These are phyloP conservation scores for Larimichthys crocea DNA, from an alignment of 2,113 vertebrate species.

Conservation along the genomic window DNA sequence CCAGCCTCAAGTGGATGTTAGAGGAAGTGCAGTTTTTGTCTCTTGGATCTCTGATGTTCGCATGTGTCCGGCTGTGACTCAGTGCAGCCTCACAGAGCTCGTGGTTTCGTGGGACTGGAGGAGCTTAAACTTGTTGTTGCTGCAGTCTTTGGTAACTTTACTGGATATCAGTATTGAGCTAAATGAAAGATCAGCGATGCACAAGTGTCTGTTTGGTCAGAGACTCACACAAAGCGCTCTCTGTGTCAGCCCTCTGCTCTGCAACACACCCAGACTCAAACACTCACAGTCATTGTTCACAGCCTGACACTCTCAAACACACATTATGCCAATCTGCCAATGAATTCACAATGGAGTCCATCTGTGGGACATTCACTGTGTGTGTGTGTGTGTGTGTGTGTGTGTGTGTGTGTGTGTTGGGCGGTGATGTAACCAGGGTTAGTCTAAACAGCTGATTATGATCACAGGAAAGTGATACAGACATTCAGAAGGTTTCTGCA, in stretches of 20 bases:
- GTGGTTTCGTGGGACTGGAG: neutral
- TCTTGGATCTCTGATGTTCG: too few relatives aligned
- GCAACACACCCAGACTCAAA: constrained; percentile 18
- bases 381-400: neutral
- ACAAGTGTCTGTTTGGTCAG: constrained; percentile 14
- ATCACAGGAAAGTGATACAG: constrained; percentile 43
- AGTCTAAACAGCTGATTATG: constrained; percentile 63
- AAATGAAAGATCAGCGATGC: neutral
- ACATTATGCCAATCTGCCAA: constrained; percentile 43
- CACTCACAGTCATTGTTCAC: constrained; percentile 55
- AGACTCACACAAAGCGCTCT: constrained; percentile 30
- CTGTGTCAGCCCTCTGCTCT: constrained; percentile 27
- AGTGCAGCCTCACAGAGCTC: too few relatives aligned
- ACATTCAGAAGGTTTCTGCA: constrained; percentile 15
- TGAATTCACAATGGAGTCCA: constrained; percentile 69
- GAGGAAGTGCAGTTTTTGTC: too few relatives aligned
- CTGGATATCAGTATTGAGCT: neutral
- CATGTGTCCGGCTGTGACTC: too few relatives aligned
- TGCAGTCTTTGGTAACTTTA: neutral
- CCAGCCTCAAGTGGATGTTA: too few relatives aligned
- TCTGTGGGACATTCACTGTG: constrained; percentile 25
- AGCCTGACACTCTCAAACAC: constrained; percentile 62
- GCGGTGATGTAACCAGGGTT: constrained; percentile 34
- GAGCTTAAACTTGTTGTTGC: neutral
- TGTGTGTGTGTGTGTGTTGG: constrained; percentile 30